phyloP scores from a whole-genome alignment of 1,140 invertebrate genomes.

The Drosophila arawakana region DNA sequence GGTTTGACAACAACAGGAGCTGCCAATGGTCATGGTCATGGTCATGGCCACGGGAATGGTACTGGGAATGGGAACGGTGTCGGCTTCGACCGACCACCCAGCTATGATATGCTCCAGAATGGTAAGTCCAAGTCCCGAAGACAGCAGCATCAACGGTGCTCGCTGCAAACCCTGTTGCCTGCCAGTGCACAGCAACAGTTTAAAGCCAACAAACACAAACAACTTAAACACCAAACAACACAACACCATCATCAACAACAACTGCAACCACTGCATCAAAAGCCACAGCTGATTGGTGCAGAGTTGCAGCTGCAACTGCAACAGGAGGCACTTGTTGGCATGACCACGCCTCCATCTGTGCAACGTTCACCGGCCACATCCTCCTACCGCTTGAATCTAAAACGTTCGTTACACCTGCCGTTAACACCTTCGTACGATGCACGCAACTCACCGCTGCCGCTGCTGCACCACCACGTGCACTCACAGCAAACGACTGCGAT shows the following conservation, averaged over 20 bases:
- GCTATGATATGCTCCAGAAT: slow-evolving; percentile 84
- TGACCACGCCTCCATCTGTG: slow-evolving; percentile 62
- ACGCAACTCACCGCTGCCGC: slow-evolving; percentile 78
- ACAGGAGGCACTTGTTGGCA: slow-evolving; percentile 51
- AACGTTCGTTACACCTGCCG: slow-evolving; percentile 78
- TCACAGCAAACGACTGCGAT: slow-evolving; percentile 70
- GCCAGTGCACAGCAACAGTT: slow-evolving; percentile 77
- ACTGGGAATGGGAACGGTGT: slow-evolving; percentile 42
- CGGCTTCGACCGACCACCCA: slow-evolving; percentile 81
- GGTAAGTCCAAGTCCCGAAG: slow-evolving; percentile 84
- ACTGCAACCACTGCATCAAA: slow-evolving; percentile 42
- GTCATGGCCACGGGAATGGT: slow-evolving; percentile 24
- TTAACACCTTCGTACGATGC: slow-evolving; percentile 79
- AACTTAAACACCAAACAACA: slow-evolving; percentile 72
- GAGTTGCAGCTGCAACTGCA: slow-evolving; percentile 56
- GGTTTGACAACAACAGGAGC: slow-evolving; percentile 43
- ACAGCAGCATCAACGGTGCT: slow-evolving; percentile 79
- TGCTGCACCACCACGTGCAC: slow-evolving; percentile 77
- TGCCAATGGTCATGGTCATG: slow-evolving; percentile 42
- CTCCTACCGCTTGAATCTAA: slow-evolving; percentile 76
- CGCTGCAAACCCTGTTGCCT: slow-evolving; percentile 78
- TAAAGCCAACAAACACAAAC: slow-evolving; percentile 76
- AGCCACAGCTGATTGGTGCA: slow-evolving; percentile 48
- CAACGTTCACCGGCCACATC: slow-evolving; percentile 76
- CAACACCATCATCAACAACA: slow-evolving; percentile 48